A percentile compares a stretch with the other conserved stretches of the same genome.
Evolutionary conservation across 2,113 vertebrate species (phyloP).

Genomic region (Talpa occidentalis): DNA sequence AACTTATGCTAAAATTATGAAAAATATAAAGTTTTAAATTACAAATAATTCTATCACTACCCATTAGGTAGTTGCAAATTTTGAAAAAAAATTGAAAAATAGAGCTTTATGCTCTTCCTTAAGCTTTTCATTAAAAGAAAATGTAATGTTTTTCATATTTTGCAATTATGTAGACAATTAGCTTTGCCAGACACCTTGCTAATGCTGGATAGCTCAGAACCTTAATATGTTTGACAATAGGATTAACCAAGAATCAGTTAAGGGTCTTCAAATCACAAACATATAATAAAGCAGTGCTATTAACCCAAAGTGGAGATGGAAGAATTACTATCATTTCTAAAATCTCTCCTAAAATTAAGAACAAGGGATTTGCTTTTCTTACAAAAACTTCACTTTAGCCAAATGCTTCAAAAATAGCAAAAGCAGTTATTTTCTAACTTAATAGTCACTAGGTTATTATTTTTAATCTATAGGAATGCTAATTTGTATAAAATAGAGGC

Average conservation of each 20-base stretch:
- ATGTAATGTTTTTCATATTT: not conserved
- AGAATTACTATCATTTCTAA: not conserved
- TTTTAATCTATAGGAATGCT: not conserved
- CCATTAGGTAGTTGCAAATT: not conserved
- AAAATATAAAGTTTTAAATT: not conserved
- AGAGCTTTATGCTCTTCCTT: not conserved
- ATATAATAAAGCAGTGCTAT: not conserved
- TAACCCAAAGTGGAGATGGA: not conserved
- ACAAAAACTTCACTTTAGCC: not conserved
- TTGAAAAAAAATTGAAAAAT: not conserved
- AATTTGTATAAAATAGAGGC: not conserved
- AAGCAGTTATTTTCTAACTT: not conserved
- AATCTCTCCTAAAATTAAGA: not conserved
- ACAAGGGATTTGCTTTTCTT: not conserved
- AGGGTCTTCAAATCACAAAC: not conserved
- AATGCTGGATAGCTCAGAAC: not conserved
- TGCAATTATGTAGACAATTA: not conserved
- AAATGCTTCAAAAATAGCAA: not conserved
- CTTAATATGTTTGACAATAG: not conserved
- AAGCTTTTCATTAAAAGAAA: not conserved
- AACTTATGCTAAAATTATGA: not conserved
- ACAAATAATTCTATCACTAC: not conserved
- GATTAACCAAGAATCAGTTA: not conserved
- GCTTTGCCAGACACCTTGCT: not conserved
- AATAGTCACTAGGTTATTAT: not conserved